Evolutionary conservation across 2,797 vertebrate genomes (phyloP), one percentile per base, ranked within the genome.

Genomic region (Sebastes jordani): DNA sequence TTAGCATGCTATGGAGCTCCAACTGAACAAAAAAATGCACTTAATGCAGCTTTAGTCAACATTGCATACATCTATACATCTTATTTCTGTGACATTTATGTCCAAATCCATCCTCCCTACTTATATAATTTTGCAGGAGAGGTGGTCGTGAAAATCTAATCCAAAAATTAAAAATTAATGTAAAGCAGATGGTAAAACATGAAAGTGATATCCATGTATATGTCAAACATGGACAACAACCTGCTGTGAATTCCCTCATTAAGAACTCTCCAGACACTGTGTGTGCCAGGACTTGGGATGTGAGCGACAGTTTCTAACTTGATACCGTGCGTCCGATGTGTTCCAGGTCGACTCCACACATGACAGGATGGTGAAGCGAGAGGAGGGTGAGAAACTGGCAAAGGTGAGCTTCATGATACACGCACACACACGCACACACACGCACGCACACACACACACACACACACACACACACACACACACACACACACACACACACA

Each of bases 321-420:
- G 2, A 16, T 46, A 23, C 58, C 59, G 11, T 71, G 20, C 60
- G 16, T 69, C 27, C 18, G 4, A 59, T 84, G 59, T 83, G 73
- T 83, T 84, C 5, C 32, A 99, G 98, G 97, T 97, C 75, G 98
- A 99, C 82, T 96, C 96, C 7, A 89, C 97, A 65, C 97, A 98
- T 54, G 96, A 97, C 62, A 95, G 96, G 72, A 96, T 89, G 83
- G 97, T 99, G 87, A 98, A 97, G 89, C 95, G 96, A 86, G 98
- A 99, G 91, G 97, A 99, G 1, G 98, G 97, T 6, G 98, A 99
- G 93, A 97, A 96, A 79, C 89, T 99, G 88, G 98, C 98, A 64
- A 99, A 97, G 97, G 98, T 99, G 85, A 38, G 88, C 56, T 22
- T n/a, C 55, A 10, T 29, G 2, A n/a, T 18, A 52, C 30, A 69